Conservation (phyloP, 2,888 invertebrate species). For the Scaeva pyrastri region DNA sequence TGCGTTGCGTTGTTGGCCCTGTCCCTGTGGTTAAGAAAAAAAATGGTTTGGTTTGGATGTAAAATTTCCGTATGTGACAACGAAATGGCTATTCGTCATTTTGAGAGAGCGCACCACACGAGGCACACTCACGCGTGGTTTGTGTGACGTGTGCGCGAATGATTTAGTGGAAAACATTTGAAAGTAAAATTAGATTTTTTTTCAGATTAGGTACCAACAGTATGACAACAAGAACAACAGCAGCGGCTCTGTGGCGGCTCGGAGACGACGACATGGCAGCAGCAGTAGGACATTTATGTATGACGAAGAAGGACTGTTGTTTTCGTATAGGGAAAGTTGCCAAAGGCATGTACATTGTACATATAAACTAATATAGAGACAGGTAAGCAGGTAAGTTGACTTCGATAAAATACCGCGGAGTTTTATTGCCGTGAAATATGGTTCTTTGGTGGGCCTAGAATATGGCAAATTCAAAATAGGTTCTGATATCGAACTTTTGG, state of each 20-base stretch:
- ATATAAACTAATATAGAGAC: not conserved
- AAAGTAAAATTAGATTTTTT: constrained; percentile 79
- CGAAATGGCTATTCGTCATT: constrained; percentile 71
- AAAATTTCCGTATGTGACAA: constrained; percentile 59
- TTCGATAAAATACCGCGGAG: constrained; percentile 63
- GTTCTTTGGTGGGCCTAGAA: constrained; percentile 1
- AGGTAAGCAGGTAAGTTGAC: constrained; percentile 54
- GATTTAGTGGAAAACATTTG: constrained; percentile 77
- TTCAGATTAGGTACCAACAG: constrained; percentile 27
- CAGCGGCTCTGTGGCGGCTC: not conserved
- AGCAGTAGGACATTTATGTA: not conserved
- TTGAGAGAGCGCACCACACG: constrained; percentile 21
- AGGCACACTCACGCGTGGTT: constrained; percentile 71
- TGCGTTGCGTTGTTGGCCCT: not conserved
- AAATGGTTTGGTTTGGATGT: constrained; percentile 33
- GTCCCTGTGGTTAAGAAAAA: constrained; percentile 26
- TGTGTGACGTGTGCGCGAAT: constrained; percentile 76
- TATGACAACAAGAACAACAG: constrained; percentile 52
- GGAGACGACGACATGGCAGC: too few species aligned
- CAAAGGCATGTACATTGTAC: too few species aligned
- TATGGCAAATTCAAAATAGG: not conserved
- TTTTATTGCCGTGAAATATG: constrained; percentile 73
- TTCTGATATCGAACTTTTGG: not conserved
- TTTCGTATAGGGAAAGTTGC: constrained; percentile 3
- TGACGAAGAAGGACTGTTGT: not conserved